Base-by-base conservation (phyloP, 2,888 invertebrate genomes). In the Ramazzottius varieornatus region DNA sequence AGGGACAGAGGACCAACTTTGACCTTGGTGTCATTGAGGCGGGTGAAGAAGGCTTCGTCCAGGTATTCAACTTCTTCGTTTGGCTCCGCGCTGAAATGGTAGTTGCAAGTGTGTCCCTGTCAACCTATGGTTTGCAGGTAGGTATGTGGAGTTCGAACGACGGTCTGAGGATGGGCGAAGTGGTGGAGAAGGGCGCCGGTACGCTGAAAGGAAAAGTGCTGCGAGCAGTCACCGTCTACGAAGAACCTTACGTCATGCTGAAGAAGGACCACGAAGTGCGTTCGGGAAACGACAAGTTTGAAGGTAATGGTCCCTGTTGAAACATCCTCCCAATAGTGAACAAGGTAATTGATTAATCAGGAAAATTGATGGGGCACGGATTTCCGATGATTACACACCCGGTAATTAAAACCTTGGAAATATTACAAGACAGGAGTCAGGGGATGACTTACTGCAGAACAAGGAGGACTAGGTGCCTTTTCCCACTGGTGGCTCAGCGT, bases 201-300 rank as follows among this genome's bases (percentile, higher is more conserved):
- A 4, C 29, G 54, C 13, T 54, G 20, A 54, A 29, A 13, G 29
- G 54, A 4, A 13, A 54, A 29, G 29, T 24, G 4, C 54, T 54
- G n/a, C 54, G 54, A 8, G 54, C 54, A 4, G 24, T 54, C 54
- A 54, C 29, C 4, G 54, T 54, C 4, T 4, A 16, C 16, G 54
- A 54, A 29, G n/a, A 54, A 54, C 54, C 54, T 8, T 54, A 54
- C 54, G 54, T 54, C 4, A 54, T 54, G 54, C 20, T 54, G 54
- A 54, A 54, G 24, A 16, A 16, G 54, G 54, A 54, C 29, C 20
- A 13, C 20, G 54, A 54, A 24, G 4, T 54, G 8, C 13, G 54
- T 8, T 16, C 29, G 29, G 54, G 54, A 16, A 54, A 54, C 54
- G 54, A 54, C 54, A 13, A 29, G 20, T 54, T 16, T 24, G 54